Percentiles rank a stretch among this genome's conserved stretches.
phyloP scores from a whole-genome alignment of 2,113 vertebrate species.

The Pangasianodon hypophthalmus region DNA sequence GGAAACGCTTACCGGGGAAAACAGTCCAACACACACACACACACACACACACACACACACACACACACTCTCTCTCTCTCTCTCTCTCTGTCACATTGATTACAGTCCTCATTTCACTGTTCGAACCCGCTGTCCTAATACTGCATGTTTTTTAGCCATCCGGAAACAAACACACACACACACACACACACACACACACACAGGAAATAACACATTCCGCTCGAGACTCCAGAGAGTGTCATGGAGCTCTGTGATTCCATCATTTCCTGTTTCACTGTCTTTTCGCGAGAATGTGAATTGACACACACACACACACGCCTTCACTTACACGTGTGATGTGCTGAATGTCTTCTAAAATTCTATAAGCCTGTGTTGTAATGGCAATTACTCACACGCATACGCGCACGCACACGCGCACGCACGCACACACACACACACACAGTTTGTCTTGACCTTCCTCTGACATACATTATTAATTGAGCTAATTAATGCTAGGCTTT shows the following conservation, averaged over 20 bases:
- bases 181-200: slow-evolving; percentile 11
- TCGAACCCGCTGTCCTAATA: background rate
- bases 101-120: background rate
- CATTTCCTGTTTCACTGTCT: slow-evolving; percentile 15
- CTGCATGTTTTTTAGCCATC: background rate
- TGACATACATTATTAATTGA: background rate
- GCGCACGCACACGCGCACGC: background rate
- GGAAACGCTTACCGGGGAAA: background rate
- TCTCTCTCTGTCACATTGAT: background rate
- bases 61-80: background rate
- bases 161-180: background rate
- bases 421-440: background rate
- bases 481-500: background rate
- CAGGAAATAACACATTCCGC: slow-evolving; percentile 22
- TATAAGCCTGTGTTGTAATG: too few relatives aligned
- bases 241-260: background rate
- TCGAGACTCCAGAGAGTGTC: slow-evolving; percentile 12
- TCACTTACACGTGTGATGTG: too few relatives aligned
- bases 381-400: too few relatives aligned
- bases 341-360: too few relatives aligned
- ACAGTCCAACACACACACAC: background rate
- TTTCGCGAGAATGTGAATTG: background rate
- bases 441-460: background rate
- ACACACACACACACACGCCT: background rate
- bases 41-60: too few relatives aligned